Percentiles rank a stretch among this genome's conserved stretches.
These are phyloP conservation scores for Rhagophthalmus giganteus DNA, from an alignment of 2,888 invertebrate genomes.

Conservation along the genomic window DNA sequence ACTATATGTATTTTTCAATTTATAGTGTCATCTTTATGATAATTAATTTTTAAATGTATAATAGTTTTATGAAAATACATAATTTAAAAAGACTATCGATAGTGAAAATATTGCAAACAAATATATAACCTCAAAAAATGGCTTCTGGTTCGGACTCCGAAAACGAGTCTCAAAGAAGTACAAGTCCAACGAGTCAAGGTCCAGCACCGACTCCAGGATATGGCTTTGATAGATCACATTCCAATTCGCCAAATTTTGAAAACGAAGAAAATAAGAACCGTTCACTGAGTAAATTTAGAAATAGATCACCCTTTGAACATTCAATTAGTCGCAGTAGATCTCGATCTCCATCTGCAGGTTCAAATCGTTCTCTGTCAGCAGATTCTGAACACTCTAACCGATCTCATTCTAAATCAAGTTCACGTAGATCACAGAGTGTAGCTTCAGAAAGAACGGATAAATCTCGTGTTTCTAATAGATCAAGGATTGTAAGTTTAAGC, in stretches of 20 bases:
- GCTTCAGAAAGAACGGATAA: conserved; percentile 21
- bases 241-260: conserved; percentile 43
- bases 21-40: too few species aligned
- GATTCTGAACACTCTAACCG: conserved; percentile 30
- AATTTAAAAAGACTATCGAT: too few species aligned
- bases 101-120: too few species aligned
- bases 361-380: conserved; percentile 21
- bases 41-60: neutral
- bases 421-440: conserved; percentile 24
- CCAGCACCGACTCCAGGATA: conserved; percentile 54
- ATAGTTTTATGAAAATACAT: too few species aligned
- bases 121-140: conserved; percentile 19
- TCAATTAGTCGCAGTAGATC: conserved; percentile 1
- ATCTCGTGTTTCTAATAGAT: conserved; percentile 35
- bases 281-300: conserved; percentile 37
- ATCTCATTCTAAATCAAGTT: conserved; percentile 24
- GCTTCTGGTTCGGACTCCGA: conserved; percentile 58
- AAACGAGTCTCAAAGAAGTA: conserved; percentile 53
- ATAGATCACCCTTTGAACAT: conserved; percentile 5
- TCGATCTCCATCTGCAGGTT: conserved; percentile 25
- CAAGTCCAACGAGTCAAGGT: conserved; percentile 52
- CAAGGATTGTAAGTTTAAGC: conserved; percentile 37
- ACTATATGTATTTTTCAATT: neutral
- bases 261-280: conserved; percentile 41
- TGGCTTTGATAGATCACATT: conserved; percentile 47